phyloP scores from a whole-genome alignment of 1,140 invertebrate genomes.

The Drosophila orosa region DNA sequence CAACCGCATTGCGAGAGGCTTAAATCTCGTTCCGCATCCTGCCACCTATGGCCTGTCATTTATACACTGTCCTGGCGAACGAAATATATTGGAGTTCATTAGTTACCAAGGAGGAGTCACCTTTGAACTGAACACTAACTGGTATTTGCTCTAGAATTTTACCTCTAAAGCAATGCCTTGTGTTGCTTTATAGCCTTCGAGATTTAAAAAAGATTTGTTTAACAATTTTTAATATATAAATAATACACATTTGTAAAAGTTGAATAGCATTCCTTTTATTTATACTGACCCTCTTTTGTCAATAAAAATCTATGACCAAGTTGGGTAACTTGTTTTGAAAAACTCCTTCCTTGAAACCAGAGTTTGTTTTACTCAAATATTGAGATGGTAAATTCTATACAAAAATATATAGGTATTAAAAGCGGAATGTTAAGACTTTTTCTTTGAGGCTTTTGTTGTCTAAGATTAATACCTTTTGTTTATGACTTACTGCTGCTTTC shows the following conservation, averaged over 20 bases:
- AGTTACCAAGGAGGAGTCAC: neutral
- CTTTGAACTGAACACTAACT: neutral
- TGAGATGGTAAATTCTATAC: neutral
- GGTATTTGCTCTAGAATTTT: neutral
- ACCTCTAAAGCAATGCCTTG: too few species aligned
- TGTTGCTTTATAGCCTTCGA: too few species aligned
- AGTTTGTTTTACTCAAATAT: neutral
- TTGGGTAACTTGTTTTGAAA: neutral
- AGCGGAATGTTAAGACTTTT: neutral
- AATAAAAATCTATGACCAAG: neutral
- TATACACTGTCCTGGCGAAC: conserved; percentile 26
- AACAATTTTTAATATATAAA: neutral
- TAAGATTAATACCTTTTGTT: conserved; percentile 21
- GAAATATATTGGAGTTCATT: conserved; percentile 21
- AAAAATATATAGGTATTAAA: conserved; percentile 2
- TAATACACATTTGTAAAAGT: neutral
- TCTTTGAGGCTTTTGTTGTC: conserved; percentile 8
- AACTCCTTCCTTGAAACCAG: neutral
- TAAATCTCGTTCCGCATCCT: conserved; percentile 32
- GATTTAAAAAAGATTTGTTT: neutral
- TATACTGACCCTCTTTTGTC: neutral
- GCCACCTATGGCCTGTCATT: conserved; percentile 43
- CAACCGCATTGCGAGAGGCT: conserved; percentile 43
- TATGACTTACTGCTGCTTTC: conserved; percentile 2
- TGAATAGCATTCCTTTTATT: neutral